These are phyloP conservation scores for Catocala fraxini DNA, from an alignment of 2,888 invertebrate species.

Conservation along the genomic window DNA sequence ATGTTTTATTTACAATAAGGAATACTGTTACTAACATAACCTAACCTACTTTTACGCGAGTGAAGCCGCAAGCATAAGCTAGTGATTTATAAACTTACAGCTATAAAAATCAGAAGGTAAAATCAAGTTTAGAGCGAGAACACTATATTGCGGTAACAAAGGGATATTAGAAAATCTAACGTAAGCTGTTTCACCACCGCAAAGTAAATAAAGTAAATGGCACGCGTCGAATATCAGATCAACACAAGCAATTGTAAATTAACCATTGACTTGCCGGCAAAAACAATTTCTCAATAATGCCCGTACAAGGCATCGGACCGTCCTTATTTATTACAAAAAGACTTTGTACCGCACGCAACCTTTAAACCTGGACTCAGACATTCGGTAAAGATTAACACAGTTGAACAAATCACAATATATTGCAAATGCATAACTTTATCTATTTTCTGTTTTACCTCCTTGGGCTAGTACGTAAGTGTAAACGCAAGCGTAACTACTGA, in stretches of 20 bases:
- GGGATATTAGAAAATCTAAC: constrained; percentile 27
- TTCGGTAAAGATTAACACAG: not conserved
- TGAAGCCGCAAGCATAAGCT: too few relatives aligned
- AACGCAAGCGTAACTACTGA: too few relatives aligned
- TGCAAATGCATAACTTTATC: too few relatives aligned
- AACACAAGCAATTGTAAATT: constrained; percentile 47
- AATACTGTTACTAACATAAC: too few relatives aligned
- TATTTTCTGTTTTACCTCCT: too few relatives aligned
- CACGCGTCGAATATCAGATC: constrained; percentile 44
- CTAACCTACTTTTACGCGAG: too few relatives aligned
- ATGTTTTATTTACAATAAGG: too few relatives aligned
- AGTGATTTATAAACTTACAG: too few relatives aligned
- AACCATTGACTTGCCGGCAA: constrained; percentile 37
- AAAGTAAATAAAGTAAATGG: constrained; percentile 45
- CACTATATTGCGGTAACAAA: constrained; percentile 25
- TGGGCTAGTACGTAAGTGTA: too few relatives aligned
- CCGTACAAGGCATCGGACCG: constrained; percentile 31
- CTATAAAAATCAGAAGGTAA: too few relatives aligned
- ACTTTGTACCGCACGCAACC: not conserved
- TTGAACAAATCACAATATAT: too few relatives aligned
- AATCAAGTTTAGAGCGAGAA: not conserved
- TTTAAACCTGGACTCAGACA: not conserved
- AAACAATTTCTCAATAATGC: constrained; percentile 38
- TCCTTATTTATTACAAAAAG: constrained; percentile 19
- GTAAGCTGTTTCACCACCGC: constrained; percentile 34